Evolutionary conservation across 2,113 vertebrate genomes (phyloP), one percentile per base, ranked within the genome.

Genomic region (Labeo rohita): DNA sequence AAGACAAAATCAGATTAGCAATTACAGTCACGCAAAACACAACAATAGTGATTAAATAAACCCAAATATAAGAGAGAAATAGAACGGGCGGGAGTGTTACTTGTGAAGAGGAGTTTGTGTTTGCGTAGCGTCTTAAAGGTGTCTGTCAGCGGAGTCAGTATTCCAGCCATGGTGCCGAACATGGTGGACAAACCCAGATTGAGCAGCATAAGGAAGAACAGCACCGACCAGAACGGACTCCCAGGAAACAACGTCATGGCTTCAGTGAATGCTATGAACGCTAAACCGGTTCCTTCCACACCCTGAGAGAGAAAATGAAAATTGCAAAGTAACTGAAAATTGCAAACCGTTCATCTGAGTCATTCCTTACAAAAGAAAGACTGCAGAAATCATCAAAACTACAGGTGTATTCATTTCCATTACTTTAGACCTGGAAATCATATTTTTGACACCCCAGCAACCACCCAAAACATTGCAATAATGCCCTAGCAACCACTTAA

Each of bases 201-300:
- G 86, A 97, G 94, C 86, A 96, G 90, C 95, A 96, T 93, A 80
- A 97, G 93, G 88, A 97, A 96, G 91, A 96, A 96, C 39, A 97
- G 85, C 0, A 93, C 82, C 0, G 95, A 96, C 96, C 96, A 97
- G 90, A 96, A 95, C 0, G 94, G 91, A 47, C 96, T 95, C 0
- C 91, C 94, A 0, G 96, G 95, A 43, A 96, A 92, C 3, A 94
- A 91, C 0, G 95, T 94, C 91, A 96, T 95, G 39, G 95, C 94
- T 88, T 97, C 95, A 0, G 94, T 94, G 92, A 97, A 96, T 73
- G 93, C 90, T 6, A 97, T 94, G 77, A 97, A 96, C 0, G 93
- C 95, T 63, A 97, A 90, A 8, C 92, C 93, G 0, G 95, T 95
- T 6, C 94, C 95, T 84, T 95, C 93, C 10, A 93, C 93, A 8